Conservation (phyloP, 2,113 vertebrate genomes). For the Murina feae region DNA sequence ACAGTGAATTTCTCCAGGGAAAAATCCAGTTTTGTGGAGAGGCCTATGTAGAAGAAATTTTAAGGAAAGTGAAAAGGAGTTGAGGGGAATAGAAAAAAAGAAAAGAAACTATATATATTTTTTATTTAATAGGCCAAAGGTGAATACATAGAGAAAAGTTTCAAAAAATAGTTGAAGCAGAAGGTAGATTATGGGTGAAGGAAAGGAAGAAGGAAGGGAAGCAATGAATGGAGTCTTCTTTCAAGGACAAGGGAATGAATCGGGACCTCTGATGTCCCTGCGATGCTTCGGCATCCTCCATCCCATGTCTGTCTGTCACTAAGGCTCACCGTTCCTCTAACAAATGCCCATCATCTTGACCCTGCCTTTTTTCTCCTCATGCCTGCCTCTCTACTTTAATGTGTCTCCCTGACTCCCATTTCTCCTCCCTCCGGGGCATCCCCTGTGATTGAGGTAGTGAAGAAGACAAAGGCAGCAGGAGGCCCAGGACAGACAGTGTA, state of each 20-base stretch:
- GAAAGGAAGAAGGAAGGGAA: background rate
- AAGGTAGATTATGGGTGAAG: background rate
- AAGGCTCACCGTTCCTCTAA: background rate
- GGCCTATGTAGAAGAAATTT: background rate
- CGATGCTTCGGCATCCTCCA: background rate
- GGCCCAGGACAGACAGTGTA: background rate
- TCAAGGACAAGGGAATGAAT: background rate
- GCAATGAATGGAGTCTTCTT: background rate
- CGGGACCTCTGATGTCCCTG: background rate
- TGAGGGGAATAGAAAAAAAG: background rate
- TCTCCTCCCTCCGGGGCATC: background rate
- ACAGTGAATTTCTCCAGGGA: background rate
- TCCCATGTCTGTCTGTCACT: background rate
- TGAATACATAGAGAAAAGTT: background rate
- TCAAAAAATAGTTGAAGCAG: background rate
- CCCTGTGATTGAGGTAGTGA: background rate
- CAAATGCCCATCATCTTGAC: background rate
- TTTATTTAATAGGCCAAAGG: background rate
- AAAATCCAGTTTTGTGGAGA: background rate
- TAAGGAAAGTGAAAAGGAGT: background rate
- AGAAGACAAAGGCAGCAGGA: background rate
- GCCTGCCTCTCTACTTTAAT: background rate
- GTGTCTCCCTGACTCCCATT: background rate
- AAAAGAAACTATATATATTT: background rate
- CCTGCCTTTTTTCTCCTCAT: background rate